Evolutionary conservation across 92 coral and sea anemone species (phyloP).

Genomic region (Pocillopora grandis): DNA sequence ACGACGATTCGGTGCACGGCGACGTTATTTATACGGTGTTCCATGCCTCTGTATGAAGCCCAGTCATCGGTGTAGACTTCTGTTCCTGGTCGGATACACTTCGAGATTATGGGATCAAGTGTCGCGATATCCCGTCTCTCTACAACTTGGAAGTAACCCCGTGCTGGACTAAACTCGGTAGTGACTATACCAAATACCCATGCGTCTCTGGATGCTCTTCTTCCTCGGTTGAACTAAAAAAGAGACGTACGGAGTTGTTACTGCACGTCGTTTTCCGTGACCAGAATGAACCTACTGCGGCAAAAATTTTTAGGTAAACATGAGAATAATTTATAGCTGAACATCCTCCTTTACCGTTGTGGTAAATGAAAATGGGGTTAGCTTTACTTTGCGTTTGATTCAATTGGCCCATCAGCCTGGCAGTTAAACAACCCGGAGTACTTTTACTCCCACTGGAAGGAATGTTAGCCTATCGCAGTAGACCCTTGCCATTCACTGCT

Average conservation of each 20-base stretch:
- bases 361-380: too few relatives aligned
- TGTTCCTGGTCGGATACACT: slow-evolving; percentile 41
- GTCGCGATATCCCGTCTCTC: slow-evolving; percentile 23
- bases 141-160: slow-evolving; percentile 30
- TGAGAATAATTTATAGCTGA: too few relatives aligned
- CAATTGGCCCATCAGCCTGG: too few relatives aligned
- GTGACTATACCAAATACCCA: slow-evolving; percentile 44
- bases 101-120: slow-evolving; percentile 30
- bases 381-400: too few relatives aligned
- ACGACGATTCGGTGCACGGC: slow-evolving; percentile 12
- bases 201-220: slow-evolving; percentile 12
- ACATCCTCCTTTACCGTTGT: too few relatives aligned
- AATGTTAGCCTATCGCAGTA: too few relatives aligned
- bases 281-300: neutral
- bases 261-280: neutral
- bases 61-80: slow-evolving; percentile 48
- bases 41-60: slow-evolving; percentile 39
- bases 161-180: slow-evolving; percentile 19
- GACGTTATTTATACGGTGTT: slow-evolving; percentile 20
- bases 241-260: neutral
- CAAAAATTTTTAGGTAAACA: neutral
- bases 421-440: too few relatives aligned
- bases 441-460: too few relatives aligned
- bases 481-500: too few relatives aligned
- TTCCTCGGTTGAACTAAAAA: slow-evolving; percentile 27